Percentiles rank a stretch among this genome's conserved stretches.
Conservation (phyloP, 2,113 vertebrate species). For the Bufo bufo region DNA sequence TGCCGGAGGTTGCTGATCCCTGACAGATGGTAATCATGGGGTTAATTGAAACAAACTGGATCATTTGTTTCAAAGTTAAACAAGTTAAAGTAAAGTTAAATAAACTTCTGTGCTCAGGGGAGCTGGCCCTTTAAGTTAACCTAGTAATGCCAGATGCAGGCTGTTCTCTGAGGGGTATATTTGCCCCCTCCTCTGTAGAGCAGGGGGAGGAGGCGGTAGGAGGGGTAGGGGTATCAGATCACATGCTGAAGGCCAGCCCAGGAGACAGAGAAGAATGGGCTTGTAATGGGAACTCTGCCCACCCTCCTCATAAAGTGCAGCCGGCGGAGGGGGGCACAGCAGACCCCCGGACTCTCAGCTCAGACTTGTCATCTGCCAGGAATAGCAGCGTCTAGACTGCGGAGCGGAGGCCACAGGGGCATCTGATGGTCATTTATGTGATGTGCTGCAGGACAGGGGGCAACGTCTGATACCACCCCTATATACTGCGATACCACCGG, state of each 20-base stretch:
- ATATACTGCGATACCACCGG: neutral
- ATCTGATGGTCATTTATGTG: neutral
- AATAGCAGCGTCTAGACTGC: neutral
- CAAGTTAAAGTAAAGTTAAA: too few relatives aligned
- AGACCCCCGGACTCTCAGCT: slow-evolving; percentile 11
- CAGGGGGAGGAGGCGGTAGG: slow-evolving; percentile 37
- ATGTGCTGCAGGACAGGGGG: neutral
- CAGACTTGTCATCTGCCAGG: slow-evolving; percentile 29
- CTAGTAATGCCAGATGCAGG: neutral
- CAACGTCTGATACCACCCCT: neutral
- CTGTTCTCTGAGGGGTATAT: neutral
- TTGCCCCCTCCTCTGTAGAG: neutral
- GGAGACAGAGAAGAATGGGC: slow-evolving; percentile 19
- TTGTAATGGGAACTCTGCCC: slow-evolving; percentile 38
- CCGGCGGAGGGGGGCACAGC: slow-evolving; percentile 23
- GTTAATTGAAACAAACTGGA: too few relatives aligned
- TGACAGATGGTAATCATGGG: too few relatives aligned
- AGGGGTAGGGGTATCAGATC: slow-evolving; percentile 50
- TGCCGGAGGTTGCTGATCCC: too few relatives aligned
- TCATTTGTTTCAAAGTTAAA: too few relatives aligned
- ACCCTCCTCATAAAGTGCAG: slow-evolving; percentile 39
- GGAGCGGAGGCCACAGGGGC: neutral
- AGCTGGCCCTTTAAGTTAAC: neutral
- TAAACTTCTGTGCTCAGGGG: neutral
- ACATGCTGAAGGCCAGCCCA: slow-evolving; percentile 31